Evolutionary conservation across 2,888 invertebrate genomes (phyloP), one percentile per base, ranked within the genome.

Genomic region (Acronicta alni): DNA sequence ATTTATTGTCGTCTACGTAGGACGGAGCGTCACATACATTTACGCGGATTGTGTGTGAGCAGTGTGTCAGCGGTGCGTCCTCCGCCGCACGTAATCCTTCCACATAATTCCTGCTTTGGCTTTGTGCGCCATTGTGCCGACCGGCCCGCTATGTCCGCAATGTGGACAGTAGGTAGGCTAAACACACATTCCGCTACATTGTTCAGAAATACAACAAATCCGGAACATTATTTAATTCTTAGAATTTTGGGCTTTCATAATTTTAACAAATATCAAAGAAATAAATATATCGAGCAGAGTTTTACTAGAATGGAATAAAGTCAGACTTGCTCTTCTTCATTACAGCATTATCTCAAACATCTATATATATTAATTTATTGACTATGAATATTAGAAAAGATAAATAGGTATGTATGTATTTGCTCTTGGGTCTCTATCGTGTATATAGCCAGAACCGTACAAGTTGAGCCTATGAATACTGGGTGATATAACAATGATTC

Each of bases 41-140:
- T 14, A 6, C n/a, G 20, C 20, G 42, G 17, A 18, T 42, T 26
- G 41, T 38, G 49, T 47, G 54, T 37, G 37, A 42, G 20, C 51
- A 45, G 57, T 56, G 43, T 56, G 54, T 46, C 52, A 26, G 62
- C 15, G 59, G 38, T 42, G 54, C 54, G 49, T 42, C 48, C 38
- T 49, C 35, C 30, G 60, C 37, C 51, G 51, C 52, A 60, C 51
- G 56, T 70, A 70, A 75, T 62, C 75, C 75, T 30, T 53, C 47
- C 57, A 57, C 67, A 67, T 75, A 75, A 75, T 57, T 68, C 70
- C 67, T 57, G 65, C 56, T 75, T 75, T 77, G 78, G 70, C 65
- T 71, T 62, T 69, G 62, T 63, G 56, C 39, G 46, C 58, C 46
- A 74, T 63, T 67, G 67, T 62, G 32, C 57, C 17, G 42, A 12